Evolutionary conservation across 2,888 invertebrate species (phyloP).

Genomic region (Luperina nickerlii): DNA sequence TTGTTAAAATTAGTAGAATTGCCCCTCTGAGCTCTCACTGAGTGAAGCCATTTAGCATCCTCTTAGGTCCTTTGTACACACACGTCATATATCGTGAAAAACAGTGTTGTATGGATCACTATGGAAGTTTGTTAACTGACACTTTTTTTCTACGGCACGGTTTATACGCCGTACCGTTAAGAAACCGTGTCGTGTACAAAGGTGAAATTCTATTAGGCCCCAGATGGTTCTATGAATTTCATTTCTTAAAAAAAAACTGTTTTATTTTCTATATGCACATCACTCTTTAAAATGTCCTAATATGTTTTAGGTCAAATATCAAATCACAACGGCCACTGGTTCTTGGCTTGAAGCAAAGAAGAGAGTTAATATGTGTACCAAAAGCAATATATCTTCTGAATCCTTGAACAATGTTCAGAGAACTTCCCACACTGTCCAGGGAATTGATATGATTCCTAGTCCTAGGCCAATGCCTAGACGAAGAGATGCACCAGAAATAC

Average conservation of each 20-base stretch:
- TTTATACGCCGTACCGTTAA: too few relatives aligned
- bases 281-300: background rate
- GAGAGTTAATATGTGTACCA: background rate
- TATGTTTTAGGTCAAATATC: conserved; percentile 29
- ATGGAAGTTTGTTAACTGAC: too few relatives aligned
- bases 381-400: conserved; percentile 7
- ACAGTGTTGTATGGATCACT: too few relatives aligned
- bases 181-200: background rate
- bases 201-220: background rate
- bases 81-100: too few relatives aligned
- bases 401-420: background rate
- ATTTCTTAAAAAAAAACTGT: background rate
- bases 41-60: too few relatives aligned
- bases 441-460: conserved; percentile 33
- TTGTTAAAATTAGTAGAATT: too few relatives aligned
- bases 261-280: background rate
- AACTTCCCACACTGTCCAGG: background rate
- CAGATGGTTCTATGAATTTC: background rate
- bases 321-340: background rate
- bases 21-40: too few relatives aligned
- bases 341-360: conserved; percentile 2
- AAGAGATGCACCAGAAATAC: conserved; percentile 41
- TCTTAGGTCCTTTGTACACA: too few relatives aligned
- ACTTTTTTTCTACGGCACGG: too few relatives aligned
- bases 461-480: conserved; percentile 16